These are phyloP conservation scores for Lithophane leautieri DNA, from an alignment of 2,888 invertebrate species.

Conservation along the genomic window DNA sequence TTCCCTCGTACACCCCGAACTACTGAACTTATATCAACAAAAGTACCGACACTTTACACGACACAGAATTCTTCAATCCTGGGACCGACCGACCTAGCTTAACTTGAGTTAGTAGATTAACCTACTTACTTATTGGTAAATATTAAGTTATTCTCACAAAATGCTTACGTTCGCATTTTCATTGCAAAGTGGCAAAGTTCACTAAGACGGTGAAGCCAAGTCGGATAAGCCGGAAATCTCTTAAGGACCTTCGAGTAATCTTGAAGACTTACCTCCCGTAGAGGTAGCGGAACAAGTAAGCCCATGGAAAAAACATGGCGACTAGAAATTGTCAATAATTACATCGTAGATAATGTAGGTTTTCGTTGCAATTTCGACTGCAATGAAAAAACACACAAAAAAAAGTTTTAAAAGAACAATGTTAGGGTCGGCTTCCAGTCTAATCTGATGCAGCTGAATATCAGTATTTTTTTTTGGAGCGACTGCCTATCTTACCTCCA, in stretches of 20 bases:
- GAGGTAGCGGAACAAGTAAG: conserved; percentile 30
- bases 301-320: neutral
- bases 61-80: neutral
- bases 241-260: conserved; percentile 78
- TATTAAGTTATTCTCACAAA: conserved; percentile 26
- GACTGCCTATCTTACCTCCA: no score
- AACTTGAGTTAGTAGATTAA: neutral
- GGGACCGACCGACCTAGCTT: neutral
- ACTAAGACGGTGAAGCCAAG: conserved; percentile 75
- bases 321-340: neutral
- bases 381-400: no score
- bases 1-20: neutral
- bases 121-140: neutral
- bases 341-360: neutral
- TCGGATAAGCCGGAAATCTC: conserved; percentile 80
- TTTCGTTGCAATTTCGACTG: neutral
- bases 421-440: no score
- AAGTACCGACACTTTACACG: neutral
- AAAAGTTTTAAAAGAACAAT: no score
- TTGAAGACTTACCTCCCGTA: conserved; percentile 67
- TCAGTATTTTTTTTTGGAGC: no score
- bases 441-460: no score
- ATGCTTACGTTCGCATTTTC: conserved; percentile 42
- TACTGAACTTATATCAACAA: neutral
- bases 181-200: conserved; percentile 72